Percentiles rank a stretch among this genome's conserved stretches.
Evolutionary conservation across 2,888 invertebrate genomes (phyloP).

Genomic region (Meteorus cinctellus): DNA sequence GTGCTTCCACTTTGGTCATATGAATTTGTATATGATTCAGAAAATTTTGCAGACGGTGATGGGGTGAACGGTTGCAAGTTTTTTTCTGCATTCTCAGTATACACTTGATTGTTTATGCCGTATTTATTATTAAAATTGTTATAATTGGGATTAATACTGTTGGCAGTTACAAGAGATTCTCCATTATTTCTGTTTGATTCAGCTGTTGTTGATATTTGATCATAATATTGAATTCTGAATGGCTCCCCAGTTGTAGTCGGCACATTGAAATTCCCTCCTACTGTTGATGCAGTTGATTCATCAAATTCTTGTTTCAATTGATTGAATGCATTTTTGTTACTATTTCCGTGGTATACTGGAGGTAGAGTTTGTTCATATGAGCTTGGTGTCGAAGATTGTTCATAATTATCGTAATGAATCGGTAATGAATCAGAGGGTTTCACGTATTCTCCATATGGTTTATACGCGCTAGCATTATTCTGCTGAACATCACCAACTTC

Average conservation of each 20-base stretch:
- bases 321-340: not conserved
- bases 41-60: constrained; percentile 36
- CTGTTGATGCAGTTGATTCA: not conserved
- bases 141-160: constrained; percentile 60
- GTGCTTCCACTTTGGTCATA: constrained; percentile 20
- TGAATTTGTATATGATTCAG: not conserved
- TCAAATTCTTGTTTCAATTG: constrained; percentile 32
- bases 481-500: constrained; percentile 72
- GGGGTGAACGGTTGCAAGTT: constrained; percentile 1
- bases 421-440: constrained; percentile 74
- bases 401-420: constrained; percentile 64
- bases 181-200: constrained; percentile 41
- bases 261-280: not conserved
- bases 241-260: constrained; percentile 58
- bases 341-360: constrained; percentile 31
- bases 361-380: constrained; percentile 53
- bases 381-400: constrained; percentile 68
- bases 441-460: constrained; percentile 75
- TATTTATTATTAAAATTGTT: constrained; percentile 54
- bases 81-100: not conserved
- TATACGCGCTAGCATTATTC: constrained; percentile 70
- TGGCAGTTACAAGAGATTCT: constrained; percentile 61
- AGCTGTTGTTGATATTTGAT: constrained; percentile 51
- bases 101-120: not conserved
- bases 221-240: constrained; percentile 64